Evolutionary conservation across 2,888 invertebrate species (phyloP).

Genomic region (Drosophila heteroneura): DNA sequence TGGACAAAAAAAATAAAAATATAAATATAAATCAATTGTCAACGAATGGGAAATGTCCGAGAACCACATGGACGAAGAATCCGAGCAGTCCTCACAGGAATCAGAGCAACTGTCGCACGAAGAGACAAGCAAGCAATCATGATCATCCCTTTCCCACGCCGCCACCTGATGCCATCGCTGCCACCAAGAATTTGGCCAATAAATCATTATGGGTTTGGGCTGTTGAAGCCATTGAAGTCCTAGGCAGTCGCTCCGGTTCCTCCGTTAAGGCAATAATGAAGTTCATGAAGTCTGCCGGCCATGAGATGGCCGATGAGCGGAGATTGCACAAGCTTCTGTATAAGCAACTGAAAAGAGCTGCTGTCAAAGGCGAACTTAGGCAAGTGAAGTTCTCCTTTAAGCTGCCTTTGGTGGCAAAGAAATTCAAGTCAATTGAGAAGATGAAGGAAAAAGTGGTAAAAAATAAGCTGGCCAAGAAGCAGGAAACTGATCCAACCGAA

Average conservation of each 20-base stretch:
- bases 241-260: conserved; percentile 33
- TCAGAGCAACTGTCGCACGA: background rate
- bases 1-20: background rate
- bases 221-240: conserved; percentile 4
- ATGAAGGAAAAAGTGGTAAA: conserved; percentile 17
- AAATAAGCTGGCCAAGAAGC: background rate
- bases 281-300: conserved; percentile 20
- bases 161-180: conserved; percentile 4
- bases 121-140: background rate
- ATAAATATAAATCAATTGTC: background rate
- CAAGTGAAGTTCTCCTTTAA: conserved; percentile 38
- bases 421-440: conserved; percentile 13
- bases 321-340: background rate
- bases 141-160: conserved; percentile 19
- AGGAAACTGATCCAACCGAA: background rate
- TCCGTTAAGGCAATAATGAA: conserved; percentile 34
- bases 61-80: background rate
- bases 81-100: background rate
- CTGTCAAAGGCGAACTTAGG: conserved; percentile 9
- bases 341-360: conserved; percentile 12
- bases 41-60: conserved; percentile 1
- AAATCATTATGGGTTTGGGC: background rate
- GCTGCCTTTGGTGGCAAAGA: background rate
- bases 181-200: background rate
- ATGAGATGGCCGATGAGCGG: conserved; percentile 1